These are phyloP conservation scores for Balearica regulorum DNA, from an alignment of 2,797 vertebrate species.

Conservation along the genomic window DNA sequence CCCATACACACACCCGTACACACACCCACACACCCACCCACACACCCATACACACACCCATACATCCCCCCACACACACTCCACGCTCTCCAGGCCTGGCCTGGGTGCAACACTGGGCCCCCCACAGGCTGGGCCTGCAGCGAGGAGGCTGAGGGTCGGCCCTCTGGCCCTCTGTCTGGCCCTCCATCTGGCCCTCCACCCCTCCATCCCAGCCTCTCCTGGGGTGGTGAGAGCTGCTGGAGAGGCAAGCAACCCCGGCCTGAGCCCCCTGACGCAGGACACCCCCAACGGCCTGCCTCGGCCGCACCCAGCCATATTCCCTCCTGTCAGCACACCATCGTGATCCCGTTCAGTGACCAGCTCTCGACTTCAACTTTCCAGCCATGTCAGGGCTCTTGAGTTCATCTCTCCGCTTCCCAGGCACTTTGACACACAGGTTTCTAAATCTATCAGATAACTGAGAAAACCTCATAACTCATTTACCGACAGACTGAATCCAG, in stretches of 20 bases:
- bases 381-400: not conserved
- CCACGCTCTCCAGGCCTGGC: not conserved
- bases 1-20: not conserved
- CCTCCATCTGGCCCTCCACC: too few species aligned
- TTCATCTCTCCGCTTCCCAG: not conserved
- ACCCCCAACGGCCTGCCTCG: not conserved
- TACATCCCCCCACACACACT: too few species aligned
- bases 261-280: not conserved
- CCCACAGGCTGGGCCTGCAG: not conserved
- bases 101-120: not conserved
- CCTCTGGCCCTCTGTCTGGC: not conserved
- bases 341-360: not conserved
- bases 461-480: not conserved
- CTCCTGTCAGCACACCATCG: not conserved
- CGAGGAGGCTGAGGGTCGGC: fast-evolving
- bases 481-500: not conserved
- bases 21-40: too few species aligned
- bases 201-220: too few species aligned
- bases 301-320: not conserved
- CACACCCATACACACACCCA: too few species aligned
- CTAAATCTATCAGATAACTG: not conserved
- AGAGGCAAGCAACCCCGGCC: not conserved
- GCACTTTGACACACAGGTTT: not conserved
- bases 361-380: fast-evolving
- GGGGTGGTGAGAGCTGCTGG: fast-evolving